Base-by-base conservation (phyloP, 1,140 invertebrate genomes). In the Drosophila ironensis region DNA sequence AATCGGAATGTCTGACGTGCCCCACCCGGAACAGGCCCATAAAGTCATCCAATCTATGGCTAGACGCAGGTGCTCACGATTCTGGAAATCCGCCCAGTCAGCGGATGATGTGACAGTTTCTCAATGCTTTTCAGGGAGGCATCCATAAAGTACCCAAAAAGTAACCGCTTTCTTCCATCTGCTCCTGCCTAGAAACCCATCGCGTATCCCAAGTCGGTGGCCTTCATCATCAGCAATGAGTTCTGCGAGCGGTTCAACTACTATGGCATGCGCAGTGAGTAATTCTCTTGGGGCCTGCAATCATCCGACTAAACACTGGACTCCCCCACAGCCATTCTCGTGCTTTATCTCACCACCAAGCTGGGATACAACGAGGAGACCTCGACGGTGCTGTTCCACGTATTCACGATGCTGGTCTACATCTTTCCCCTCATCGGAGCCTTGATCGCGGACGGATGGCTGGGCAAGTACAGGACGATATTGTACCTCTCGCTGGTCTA, bases 191-290 rank as follows among this genome's bases (percentile, higher is more conserved):
- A 74, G 57, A n/a, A 20, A 24, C 42, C 38, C 9, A 12, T 52
- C 14, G 25, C 48, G 12, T 98, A 98, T 89, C 97, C 98, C 0
- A 95, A 94, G 82, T 93, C 96, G 1, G 94, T 98, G 8, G 97
- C 95, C 75, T 98, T 98, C 89, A 99, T 99, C 78, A 92, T 99
- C 47, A 94, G 93, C 87, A 98, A 97, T 94, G 98, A 99, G 91
- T 98, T 99, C 89, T 99, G 98, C 90, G 98, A 99, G 91, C 92
- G 98, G 77, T 99, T 99, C 90, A 97, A 95, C 37, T 99, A 94
- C 90, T 99, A 98, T 94, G 98, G 98, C 80, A 96, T 98, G 95
- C 94, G 95, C 93, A 95, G 97, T 98, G 91, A 93, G 94, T 93
- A 38, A 19, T 12, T 6, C 1, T 5, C 3, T 12, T 7, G 1